A percentile compares a stretch with the other conserved stretches of the same genome.
phyloP scores from a whole-genome alignment of 1,140 invertebrate species.

The Drosophila seguyi region DNA sequence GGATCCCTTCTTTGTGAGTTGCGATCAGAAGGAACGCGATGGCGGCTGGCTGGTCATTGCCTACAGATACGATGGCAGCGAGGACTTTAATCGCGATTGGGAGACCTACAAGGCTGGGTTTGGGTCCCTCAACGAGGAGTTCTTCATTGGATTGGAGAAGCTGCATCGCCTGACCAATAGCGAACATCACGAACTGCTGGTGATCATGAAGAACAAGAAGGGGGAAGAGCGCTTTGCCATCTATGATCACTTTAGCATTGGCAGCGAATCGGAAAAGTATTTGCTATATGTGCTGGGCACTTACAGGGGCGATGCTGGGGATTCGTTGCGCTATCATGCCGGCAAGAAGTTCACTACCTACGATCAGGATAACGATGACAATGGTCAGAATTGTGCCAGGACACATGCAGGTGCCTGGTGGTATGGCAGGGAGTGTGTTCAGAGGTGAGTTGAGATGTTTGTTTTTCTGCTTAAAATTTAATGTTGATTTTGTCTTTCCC shows the following conservation, averaged over 20 bases:
- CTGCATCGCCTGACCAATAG: slow-evolving; percentile 87
- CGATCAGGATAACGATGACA: slow-evolving; percentile 90
- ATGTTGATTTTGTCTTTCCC: not conserved
- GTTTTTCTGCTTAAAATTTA: no score
- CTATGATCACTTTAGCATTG: slow-evolving; percentile 89
- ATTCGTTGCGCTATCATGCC: slow-evolving; percentile 89
- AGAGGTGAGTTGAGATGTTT: no score
- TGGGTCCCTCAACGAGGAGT: slow-evolving; percentile 87
- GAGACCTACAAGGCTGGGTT: slow-evolving; percentile 88
- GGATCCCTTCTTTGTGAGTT: slow-evolving; percentile 88
- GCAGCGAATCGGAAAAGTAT: slow-evolving; percentile 88
- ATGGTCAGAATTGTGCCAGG: slow-evolving; percentile 89
- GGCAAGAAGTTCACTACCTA: slow-evolving; percentile 90
- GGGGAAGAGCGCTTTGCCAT: slow-evolving; percentile 86
- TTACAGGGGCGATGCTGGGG: slow-evolving; percentile 89
- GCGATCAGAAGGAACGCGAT: slow-evolving; percentile 85
- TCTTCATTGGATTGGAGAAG: slow-evolving; percentile 88
- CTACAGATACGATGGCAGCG: slow-evolving; percentile 87
- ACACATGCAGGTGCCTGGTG: slow-evolving; percentile 89
- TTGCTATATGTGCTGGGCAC: slow-evolving; percentile 87
- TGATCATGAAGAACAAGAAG: slow-evolving; percentile 88
- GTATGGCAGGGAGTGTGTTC: slow-evolving; percentile 86
- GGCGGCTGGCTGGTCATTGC: slow-evolving; percentile 89
- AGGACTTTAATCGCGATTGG: slow-evolving; percentile 88
- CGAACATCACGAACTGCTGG: slow-evolving; percentile 87